Evolutionary conservation across 2,113 vertebrate genomes (phyloP), one percentile per base, ranked within the genome.

Genomic region (Donacobius atricapilla): DNA sequence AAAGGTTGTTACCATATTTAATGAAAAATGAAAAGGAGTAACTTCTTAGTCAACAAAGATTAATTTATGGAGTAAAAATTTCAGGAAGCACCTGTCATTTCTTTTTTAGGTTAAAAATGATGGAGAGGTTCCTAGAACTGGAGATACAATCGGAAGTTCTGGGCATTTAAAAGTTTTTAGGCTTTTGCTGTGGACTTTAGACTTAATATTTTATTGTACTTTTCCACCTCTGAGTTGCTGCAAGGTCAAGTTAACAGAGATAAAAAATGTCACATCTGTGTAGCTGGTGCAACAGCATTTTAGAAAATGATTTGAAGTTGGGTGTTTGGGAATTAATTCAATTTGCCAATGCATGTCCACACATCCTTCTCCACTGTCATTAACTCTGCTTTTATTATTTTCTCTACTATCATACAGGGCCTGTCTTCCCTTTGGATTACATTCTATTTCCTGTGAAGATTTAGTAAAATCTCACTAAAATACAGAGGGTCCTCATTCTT

Each of bases 251-350:
- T 90, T 76, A 83, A 78, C 33, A 60, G 58, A 90, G 71, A 95
- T 89, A 54, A 84, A 91, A 92, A 93, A 89, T 90, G 89, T 95
- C 94, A 96, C 48, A 79, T 93, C 73, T 69, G 40, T 71, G 65
- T 87, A 85, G 73, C 65, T 91, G 78, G 77, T 94, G 45, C 51
- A 95, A 15, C 48, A 78, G 48, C 57, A 61, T 91, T 89, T 89
- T 57, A 50, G 83, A 94, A 84, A 91, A 93, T 28, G 25, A 89
- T 95, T 78, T 93, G 89, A 91, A 93, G 83, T 79, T 87, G 68
- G 11, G 9, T 92, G 73, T 92, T 94, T 68, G 73, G 58, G 81
- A 94, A 95, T 96, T 94, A 94, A 91, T 94, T 95, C 77, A 82
- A 94, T 95, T 94, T 95, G 69, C 77, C 53, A 54, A 40, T 91